phyloP scores from a whole-genome alignment of 2,888 invertebrate species.

The Amphimallon solstitiale region DNA sequence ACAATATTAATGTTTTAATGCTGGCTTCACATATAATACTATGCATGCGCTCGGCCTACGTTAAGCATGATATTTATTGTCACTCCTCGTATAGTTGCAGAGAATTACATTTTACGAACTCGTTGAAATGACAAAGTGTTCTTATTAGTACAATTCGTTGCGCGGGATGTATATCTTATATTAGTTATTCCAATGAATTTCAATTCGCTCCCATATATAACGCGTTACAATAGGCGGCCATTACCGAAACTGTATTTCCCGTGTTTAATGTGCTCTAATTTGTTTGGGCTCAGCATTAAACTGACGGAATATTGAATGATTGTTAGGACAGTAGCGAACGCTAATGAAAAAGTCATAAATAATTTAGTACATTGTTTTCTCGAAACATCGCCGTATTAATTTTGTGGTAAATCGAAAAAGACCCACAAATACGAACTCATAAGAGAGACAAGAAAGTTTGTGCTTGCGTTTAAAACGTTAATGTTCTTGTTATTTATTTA shows the following conservation, averaged over 20 bases:
- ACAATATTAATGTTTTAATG: no score
- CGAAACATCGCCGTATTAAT: slow-evolving; percentile 62
- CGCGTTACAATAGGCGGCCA: slow-evolving; percentile 7
- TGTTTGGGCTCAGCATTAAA: no score
- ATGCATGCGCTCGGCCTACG: no score
- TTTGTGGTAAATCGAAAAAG: slow-evolving; percentile 52
- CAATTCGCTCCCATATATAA: background rate
- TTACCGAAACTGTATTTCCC: slow-evolving; percentile 13
- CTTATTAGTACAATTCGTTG: no score
- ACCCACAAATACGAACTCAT: background rate
- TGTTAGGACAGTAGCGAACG: background rate
- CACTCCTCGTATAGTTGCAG: no score
- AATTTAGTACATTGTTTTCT: slow-evolving; percentile 63
- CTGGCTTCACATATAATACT: no score
- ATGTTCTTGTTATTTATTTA: background rate
- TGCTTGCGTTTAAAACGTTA: no score
- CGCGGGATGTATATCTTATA: background rate
- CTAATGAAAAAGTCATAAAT: slow-evolving; percentile 63
- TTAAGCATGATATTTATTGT: no score
- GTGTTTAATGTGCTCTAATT: background rate
- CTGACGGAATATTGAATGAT: background rate
- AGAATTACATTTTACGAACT: no score
- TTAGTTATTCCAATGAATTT: slow-evolving; percentile 5
- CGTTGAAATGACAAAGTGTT: no score
- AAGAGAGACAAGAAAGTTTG: background rate